Base-by-base conservation (phyloP, 2,797 vertebrate species). In the Chelidonichthys spinosus region DNA sequence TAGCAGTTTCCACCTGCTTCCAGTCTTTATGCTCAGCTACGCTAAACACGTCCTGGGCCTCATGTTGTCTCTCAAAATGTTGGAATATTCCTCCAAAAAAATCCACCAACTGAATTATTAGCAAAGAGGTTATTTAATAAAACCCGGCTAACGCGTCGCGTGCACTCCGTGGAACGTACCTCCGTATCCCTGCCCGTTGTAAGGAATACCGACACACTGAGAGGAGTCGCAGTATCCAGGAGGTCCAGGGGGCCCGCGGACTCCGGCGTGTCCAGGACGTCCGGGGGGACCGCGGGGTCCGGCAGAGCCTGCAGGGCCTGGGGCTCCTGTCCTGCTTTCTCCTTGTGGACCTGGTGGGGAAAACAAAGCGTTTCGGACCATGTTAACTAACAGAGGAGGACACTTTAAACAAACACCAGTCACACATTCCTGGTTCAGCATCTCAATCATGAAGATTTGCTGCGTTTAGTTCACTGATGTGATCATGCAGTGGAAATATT, bases 181-280 rank as follows among this genome's bases (percentile, higher is more conserved):
- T 96, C 91, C 92, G 87, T 98, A 99, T 91, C 97, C 96, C 91
- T 98, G 97, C 33, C 98, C 97, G 0, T 99, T 98, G 95, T 99
- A 99, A 60, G 96, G 96, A 82, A 99, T 98, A 65, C 98, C 97
- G 39, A 97, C 96, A 64, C 98, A 99, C 92, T 97, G 96, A 61
- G 98, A 99, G 5, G 98, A 98, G 90, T 99, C 98, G 40, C 98
- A 99, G 88, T 99, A 99, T 32, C 98, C 98, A 18, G 97, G 83
- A 54, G 97, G 95, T 35, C 98, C 98, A 0, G 96, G 93, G 0
- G 97, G 96, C 0, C 98, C 98, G 44, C 97, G 94, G 76, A 96
- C 88, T 8, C 98, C 98, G 0, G 93, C 91, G 52, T 96, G 94
- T 62, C 98, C 97, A 25, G 96, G 95, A 78, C 98, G 97, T 64